Base-by-base conservation (phyloP, 1,140 invertebrate species). In the Brachionus plicatilis region DNA sequence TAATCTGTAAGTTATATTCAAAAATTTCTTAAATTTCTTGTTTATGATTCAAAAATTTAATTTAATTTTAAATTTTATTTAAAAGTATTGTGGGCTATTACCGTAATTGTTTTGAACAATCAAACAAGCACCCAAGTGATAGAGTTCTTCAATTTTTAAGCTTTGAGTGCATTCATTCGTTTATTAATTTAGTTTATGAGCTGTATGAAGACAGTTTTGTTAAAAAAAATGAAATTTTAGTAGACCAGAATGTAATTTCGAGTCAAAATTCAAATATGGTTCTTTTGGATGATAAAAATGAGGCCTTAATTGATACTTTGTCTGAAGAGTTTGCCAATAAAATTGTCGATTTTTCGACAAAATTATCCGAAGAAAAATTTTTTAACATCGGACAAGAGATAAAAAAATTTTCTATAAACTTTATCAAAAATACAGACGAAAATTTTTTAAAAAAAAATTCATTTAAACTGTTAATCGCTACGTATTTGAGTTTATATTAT, bases 1-100 rank as follows among this genome's bases (percentile, higher is more conserved):
- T 20, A 82, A 47, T 47, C 2, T 82, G 79, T 82, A 82, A 60
- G 50, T 65, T 50, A 20, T 68, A n/a, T 6, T 37, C 3, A 41
- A 29, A 14, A 17, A 50, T 78, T 45, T 50, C 33, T 0, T 37
- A 37, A 37, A 29, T 29, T 37, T 37, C 33, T 37, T 7, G 7
- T 37, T 37, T 37, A 37, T 37, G 33, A 37, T 37, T 37, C 33
- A 37, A 37, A 37, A 37, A 37, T 37, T 37, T 37, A 9, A 7
- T 76, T 50, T 45, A 3, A 79, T 12, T 45, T 20, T 6, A 14
- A 29, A n/a, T 5, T 79, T n/a, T 79, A 4, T 50, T 29, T 79
- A 24, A 66, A 60, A 82, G 79, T 24, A 65, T 82, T 9, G 20
- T 82, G 5, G 79, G 79, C 41, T 82, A 43, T 24, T 82, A 82